Evolutionary conservation across 1,140 invertebrate genomes (phyloP).

Genomic region (Aphaenogaster rudis): DNA sequence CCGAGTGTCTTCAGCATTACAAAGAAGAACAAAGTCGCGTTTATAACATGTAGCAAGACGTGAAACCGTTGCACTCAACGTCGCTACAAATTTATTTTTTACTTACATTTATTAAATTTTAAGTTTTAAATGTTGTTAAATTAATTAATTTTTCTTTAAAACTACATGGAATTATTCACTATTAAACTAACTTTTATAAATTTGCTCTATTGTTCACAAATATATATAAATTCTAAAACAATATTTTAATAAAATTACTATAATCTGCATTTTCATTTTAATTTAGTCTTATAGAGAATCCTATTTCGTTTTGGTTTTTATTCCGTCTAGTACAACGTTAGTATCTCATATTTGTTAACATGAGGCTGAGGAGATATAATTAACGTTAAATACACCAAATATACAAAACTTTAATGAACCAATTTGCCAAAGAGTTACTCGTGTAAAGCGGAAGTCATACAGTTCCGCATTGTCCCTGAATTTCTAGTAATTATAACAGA

Average conservation of each 20-base stretch:
- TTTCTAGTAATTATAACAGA: slow-evolving; percentile 61
- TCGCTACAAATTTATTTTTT: slow-evolving; percentile 14
- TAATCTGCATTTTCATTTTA: not conserved
- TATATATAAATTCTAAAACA: not conserved
- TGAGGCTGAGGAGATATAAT: not conserved
- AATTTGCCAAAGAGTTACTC: slow-evolving; percentile 44
- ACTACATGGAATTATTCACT: not conserved
- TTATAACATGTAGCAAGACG: slow-evolving; percentile 28
- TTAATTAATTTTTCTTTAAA: not conserved
- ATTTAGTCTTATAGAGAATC: not conserved
- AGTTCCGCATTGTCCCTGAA: slow-evolving; percentile 42
- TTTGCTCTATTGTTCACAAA: not conserved
- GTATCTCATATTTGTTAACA: not conserved
- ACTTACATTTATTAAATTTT: slow-evolving; percentile 15
- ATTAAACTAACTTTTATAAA: not conserved
- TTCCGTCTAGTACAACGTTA: not conserved
- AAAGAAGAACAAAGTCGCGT: slow-evolving; percentile 51
- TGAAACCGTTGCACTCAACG: not conserved
- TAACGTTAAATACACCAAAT: not conserved
- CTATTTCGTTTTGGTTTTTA: not conserved
- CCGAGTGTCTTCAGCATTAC: slow-evolving; percentile 34
- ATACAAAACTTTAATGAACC: not conserved
- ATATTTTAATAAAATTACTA: slow-evolving; percentile 15
- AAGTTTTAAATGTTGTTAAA: not conserved
- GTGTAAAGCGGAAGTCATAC: slow-evolving; percentile 18